These are phyloP conservation scores for Andricus grossulariae DNA, from an alignment of 1,140 invertebrate species.

Conservation along the genomic window DNA sequence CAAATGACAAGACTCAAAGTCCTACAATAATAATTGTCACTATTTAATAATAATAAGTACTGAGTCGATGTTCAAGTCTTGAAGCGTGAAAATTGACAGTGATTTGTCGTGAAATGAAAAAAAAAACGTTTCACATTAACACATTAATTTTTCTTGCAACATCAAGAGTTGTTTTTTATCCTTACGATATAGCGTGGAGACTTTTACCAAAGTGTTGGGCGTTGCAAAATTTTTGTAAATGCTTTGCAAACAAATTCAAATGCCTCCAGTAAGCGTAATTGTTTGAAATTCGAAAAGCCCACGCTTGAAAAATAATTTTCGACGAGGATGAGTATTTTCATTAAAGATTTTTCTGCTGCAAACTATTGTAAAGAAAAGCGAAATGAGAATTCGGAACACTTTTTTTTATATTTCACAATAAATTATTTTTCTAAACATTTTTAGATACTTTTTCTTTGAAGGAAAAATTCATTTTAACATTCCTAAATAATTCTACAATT, in stretches of 20 bases:
- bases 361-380: neutral
- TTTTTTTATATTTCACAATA: neutral
- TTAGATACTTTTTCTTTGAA: too few species aligned
- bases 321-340: neutral
- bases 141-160: slow-evolving; percentile 24
- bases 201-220: slow-evolving; percentile 26
- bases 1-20: neutral
- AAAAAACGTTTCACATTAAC: slow-evolving; percentile 14
- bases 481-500: too few species aligned
- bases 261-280: slow-evolving; percentile 14
- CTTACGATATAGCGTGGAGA: slow-evolving; percentile 4
- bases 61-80: slow-evolving; percentile 23
- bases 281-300: slow-evolving; percentile 4
- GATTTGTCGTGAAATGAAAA: slow-evolving; percentile 15
- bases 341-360: neutral
- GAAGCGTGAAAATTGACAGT: slow-evolving; percentile 30
- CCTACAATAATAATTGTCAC: slow-evolving; percentile 11
- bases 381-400: neutral
- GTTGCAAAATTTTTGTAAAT: neutral
- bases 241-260: slow-evolving; percentile 19
- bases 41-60: slow-evolving; percentile 26
- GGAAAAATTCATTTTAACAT: too few species aligned
- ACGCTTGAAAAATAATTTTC: slow-evolving; percentile 1
- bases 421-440: too few species aligned
- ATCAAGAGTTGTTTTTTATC: slow-evolving; percentile 13